Conservation (phyloP, 2,888 invertebrate species). For the Sisyra nigra region DNA sequence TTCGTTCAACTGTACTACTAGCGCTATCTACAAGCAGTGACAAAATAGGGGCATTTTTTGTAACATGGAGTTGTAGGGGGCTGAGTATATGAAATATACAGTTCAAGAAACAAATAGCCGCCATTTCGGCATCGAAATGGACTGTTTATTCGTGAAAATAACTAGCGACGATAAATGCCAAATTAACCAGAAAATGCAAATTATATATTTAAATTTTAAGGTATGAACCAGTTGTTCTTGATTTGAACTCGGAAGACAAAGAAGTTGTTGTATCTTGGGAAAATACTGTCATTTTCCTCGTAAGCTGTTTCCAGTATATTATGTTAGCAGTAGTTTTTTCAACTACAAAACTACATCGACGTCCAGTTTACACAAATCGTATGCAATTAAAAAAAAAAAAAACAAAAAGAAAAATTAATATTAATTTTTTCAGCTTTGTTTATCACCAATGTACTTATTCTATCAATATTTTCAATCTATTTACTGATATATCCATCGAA, state of each 20-base stretch:
- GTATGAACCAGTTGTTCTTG: conserved; percentile 28
- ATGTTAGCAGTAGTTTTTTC: conserved; percentile 63
- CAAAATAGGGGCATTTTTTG: too few species aligned
- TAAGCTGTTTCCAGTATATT: conserved; percentile 65
- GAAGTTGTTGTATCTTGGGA: conserved; percentile 56
- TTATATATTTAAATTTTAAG: conserved; percentile 19
- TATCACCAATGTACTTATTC: conserved; percentile 35
- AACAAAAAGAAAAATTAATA: too few species aligned
- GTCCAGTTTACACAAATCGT: conserved; percentile 49
- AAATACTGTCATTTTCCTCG: conserved; percentile 60
- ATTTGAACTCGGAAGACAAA: conserved; percentile 31
- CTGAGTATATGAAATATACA: too few species aligned
- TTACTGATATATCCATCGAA: conserved; percentile 39
- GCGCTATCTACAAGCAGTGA: too few species aligned
- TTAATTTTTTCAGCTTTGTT: conserved; percentile 38
- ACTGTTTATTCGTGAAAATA: too few species aligned
- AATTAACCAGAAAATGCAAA: not conserved
- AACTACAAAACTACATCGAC: conserved; percentile 61
- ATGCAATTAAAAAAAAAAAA: conserved; percentile 18
- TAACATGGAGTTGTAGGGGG: too few species aligned
- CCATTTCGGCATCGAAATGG: too few species aligned
- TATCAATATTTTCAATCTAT: conserved; percentile 37
- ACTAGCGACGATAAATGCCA: too few species aligned
- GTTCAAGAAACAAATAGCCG: too few species aligned
- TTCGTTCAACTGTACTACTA: too few species aligned